phyloP scores from a whole-genome alignment of 2,113 vertebrate species.

The Brienomyrus brachyistius region DNA sequence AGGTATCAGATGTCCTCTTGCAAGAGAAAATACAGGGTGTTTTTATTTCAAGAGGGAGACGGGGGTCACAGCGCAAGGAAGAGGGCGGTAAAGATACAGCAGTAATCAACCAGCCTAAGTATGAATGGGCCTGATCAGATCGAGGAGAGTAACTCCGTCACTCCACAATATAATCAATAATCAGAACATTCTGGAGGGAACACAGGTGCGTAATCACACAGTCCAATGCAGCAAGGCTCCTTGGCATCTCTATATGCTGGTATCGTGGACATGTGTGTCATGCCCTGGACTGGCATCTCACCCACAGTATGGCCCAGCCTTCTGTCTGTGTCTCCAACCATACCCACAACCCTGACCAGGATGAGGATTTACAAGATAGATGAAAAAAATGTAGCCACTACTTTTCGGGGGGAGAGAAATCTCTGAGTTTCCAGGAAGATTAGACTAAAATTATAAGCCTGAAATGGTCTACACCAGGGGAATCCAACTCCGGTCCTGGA shows the following conservation, averaged over 20 bases:
- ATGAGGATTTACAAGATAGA: background rate
- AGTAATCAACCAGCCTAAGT: background rate
- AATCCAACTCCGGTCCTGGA: too few species aligned
- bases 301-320: background rate
- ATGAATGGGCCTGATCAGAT: background rate
- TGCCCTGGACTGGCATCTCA: background rate
- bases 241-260: background rate
- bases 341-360: background rate
- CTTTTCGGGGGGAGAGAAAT: background rate
- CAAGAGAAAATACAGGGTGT: background rate
- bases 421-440: background rate
- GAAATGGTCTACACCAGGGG: background rate
- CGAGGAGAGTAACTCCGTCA: background rate
- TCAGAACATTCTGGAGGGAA: background rate
- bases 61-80: background rate
- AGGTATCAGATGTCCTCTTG: background rate
- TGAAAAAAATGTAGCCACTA: background rate
- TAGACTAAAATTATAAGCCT: background rate
- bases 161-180: background rate
- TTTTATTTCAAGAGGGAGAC: background rate
- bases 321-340: background rate
- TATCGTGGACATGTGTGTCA: background rate
- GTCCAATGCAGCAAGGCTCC: background rate
- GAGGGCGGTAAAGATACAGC: background rate
- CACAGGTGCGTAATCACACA: background rate